These are phyloP conservation scores for Ceramica pisi DNA, from an alignment of 2,888 invertebrate species.

Conservation along the genomic window DNA sequence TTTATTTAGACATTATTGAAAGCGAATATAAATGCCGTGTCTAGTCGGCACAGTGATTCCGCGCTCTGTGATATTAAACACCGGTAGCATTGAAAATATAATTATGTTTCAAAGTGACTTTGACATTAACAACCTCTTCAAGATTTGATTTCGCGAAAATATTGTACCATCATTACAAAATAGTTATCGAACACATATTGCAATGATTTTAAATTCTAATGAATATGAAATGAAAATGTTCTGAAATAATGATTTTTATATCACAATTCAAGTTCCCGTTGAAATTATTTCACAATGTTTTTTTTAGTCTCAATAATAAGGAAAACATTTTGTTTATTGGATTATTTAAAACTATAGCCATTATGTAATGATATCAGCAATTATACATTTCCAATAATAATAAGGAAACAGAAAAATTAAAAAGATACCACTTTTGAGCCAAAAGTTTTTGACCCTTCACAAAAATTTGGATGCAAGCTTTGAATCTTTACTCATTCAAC, in stretches of 20 bases:
- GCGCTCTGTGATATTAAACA: slow-evolving; percentile 12
- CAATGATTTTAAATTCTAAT: background rate
- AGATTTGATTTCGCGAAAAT: slow-evolving; percentile 16
- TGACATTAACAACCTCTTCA: slow-evolving; percentile 29
- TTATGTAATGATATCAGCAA: background rate
- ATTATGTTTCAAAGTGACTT: slow-evolving; percentile 34
- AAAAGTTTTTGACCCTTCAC: background rate
- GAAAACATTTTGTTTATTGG: background rate
- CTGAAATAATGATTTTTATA: slow-evolving; percentile 3
- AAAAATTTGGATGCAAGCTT: no score
- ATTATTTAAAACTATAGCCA: background rate
- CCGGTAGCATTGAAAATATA: slow-evolving; percentile 47
- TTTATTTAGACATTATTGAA: no score
- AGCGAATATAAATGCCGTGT: no score
- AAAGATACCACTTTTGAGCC: background rate
- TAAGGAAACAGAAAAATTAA: background rate
- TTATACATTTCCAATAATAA: background rate
- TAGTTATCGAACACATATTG: background rate
- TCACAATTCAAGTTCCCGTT: background rate
- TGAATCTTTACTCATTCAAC: no score
- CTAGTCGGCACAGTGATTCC: background rate
- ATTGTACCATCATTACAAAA: slow-evolving; percentile 1
- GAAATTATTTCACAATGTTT: background rate
- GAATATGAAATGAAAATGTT: background rate
- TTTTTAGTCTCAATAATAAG: background rate